phyloP scores from a whole-genome alignment of 2,113 vertebrate species.

The Montifringilla adamsi region DNA sequence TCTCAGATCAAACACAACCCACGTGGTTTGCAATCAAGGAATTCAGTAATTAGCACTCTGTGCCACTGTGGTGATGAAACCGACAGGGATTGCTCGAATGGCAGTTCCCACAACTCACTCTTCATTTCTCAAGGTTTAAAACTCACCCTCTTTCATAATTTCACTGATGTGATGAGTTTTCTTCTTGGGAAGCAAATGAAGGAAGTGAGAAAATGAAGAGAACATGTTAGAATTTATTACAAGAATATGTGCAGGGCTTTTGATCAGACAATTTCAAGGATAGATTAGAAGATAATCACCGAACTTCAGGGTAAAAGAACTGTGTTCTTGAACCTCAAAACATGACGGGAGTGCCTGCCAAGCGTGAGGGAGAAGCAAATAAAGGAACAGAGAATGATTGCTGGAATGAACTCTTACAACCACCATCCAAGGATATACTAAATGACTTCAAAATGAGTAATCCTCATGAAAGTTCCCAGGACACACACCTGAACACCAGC shows the following conservation, averaged over 20 bases:
- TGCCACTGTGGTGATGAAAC: background rate
- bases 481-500: background rate
- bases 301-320: background rate
- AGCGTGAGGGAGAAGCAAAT: background rate
- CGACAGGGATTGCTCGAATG: no score
- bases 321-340: background rate
- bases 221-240: background rate
- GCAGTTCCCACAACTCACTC: background rate
- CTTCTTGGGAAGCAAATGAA: background rate
- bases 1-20: background rate
- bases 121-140: background rate
- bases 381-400: background rate
- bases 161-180: background rate
- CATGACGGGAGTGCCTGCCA: background rate
- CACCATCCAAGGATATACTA: background rate
- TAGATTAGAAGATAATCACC: background rate
- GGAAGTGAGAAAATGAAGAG: background rate
- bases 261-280: background rate
- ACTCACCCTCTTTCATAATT: background rate
- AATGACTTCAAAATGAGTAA: background rate
- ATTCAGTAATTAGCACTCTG: background rate
- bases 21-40: background rate
- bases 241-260: background rate
- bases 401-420: background rate
- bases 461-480: background rate